Percentiles rank a stretch among this genome's conserved stretches.
Evolutionary conservation across 1,140 invertebrate species (phyloP).

Genomic region (Goniozus legneri): DNA sequence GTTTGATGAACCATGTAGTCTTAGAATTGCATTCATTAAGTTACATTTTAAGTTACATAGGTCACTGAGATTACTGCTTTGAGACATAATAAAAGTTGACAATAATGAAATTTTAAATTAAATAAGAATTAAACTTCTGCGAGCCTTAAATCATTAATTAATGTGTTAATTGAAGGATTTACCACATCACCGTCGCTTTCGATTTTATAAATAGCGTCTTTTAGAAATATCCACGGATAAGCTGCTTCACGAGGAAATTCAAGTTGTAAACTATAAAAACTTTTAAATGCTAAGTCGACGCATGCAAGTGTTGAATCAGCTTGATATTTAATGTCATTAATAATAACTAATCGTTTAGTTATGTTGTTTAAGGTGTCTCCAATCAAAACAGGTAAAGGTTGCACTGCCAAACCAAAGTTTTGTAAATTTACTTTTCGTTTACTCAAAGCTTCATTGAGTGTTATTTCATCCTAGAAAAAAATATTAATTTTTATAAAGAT

Average conservation of each 20-base stretch:
- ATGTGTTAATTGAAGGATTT: not conserved
- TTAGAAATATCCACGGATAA: conserved; percentile 5
- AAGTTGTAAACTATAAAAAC: conserved; percentile 4
- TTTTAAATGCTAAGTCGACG: conserved; percentile 1
- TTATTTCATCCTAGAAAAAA: conserved; percentile 4
- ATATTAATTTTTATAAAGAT: too few relatives aligned
- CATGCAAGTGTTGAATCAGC: not conserved
- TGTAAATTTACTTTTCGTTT: not conserved
- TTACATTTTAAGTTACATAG: too few relatives aligned
- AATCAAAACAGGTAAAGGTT: conserved; percentile 1
- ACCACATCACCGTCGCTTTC: not conserved
- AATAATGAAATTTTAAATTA: not conserved
- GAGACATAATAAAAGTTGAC: too few relatives aligned
- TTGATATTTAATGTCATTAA: not conserved
- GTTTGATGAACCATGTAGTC: too few relatives aligned
- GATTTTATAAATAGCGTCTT: conserved; percentile 1
- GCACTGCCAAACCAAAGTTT: not conserved
- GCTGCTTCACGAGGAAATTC: conserved; percentile 2
- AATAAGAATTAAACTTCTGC: not conserved
- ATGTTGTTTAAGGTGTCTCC: not conserved
- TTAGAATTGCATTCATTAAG: too few relatives aligned
- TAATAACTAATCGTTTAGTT: conserved; percentile 2
- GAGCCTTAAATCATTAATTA: not conserved
- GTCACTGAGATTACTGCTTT: too few relatives aligned
- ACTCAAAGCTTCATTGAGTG: not conserved